phyloP scores from a whole-genome alignment of 2,888 invertebrate species.

The Sceliomorpha sp. region DNA sequence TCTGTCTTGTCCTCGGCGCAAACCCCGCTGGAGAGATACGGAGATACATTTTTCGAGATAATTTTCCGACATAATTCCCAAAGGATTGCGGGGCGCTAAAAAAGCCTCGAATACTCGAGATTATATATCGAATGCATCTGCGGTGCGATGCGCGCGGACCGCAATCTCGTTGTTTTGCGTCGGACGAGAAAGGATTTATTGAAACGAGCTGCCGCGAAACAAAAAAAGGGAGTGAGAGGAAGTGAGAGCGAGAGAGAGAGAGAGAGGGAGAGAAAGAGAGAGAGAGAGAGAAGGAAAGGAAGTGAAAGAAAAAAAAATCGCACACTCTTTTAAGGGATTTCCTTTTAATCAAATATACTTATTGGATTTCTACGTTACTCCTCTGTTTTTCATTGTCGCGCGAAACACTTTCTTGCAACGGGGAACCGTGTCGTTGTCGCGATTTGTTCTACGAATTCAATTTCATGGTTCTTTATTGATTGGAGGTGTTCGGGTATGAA shows the following conservation, averaged over 20 bases:
- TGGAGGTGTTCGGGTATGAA: slow-evolving; percentile 26
- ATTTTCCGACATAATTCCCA: slow-evolving; percentile 65
- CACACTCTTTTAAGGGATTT: background rate
- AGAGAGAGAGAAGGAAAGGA: no score
- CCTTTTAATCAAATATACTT: slow-evolving; percentile 10
- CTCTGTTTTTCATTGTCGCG: slow-evolving; percentile 6
- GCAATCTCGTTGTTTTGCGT: slow-evolving; percentile 31
- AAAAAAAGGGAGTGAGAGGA: slow-evolving; percentile 5
- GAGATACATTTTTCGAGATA: slow-evolving; percentile 69
- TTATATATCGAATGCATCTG: slow-evolving; percentile 24
- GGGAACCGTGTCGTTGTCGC: background rate
- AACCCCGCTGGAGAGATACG: slow-evolving; percentile 39
- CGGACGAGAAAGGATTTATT: slow-evolving; percentile 30
- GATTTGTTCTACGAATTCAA: slow-evolving; percentile 31
- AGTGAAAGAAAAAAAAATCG: background rate
- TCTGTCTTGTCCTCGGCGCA: slow-evolving; percentile 51
- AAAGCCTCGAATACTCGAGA: slow-evolving; percentile 27
- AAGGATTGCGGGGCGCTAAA: slow-evolving; percentile 44
- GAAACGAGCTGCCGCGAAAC: slow-evolving; percentile 15
- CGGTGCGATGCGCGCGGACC: slow-evolving; percentile 11
- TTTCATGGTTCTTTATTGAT: slow-evolving; percentile 32
- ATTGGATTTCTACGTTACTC: slow-evolving; percentile 10
- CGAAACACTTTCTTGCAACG: slow-evolving; percentile 4
- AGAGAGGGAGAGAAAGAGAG: no score
- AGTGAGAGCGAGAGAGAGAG: no score